Conservation (phyloP, 1,140 invertebrate genomes). For the Wasmannia auropunctata region DNA sequence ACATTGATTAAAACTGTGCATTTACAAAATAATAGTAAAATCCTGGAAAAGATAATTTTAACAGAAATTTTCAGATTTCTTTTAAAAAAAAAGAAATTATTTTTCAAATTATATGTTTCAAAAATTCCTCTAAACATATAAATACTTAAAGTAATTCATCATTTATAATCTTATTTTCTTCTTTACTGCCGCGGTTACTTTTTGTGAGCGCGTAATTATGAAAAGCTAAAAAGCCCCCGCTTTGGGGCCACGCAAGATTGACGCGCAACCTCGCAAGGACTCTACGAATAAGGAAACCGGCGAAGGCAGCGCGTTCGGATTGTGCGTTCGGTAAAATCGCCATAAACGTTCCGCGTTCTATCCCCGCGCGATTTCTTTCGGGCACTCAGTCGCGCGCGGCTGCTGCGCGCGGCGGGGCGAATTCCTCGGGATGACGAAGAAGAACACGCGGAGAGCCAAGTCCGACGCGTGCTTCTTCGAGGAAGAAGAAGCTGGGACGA, state of each 20-base stretch:
- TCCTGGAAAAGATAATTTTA: too few relatives aligned
- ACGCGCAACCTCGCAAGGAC: neutral
- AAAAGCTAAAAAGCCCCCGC: neutral
- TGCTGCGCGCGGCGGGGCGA: too few relatives aligned
- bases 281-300: neutral
- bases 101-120: too few relatives aligned
- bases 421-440: slow-evolving; percentile 15
- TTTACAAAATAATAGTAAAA: too few relatives aligned
- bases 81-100: too few relatives aligned
- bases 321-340: neutral
- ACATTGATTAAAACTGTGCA: too few relatives aligned
- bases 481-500: neutral
- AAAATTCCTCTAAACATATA: too few relatives aligned
- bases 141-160: neutral
- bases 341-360: slow-evolving; percentile 13
- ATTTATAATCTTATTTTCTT: neutral
- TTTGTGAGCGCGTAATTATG: neutral
- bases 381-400: neutral
- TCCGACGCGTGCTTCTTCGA: neutral
- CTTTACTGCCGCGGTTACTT: neutral
- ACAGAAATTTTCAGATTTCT: too few relatives aligned
- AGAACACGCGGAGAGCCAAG: neutral
- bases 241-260: neutral
- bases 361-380: slow-evolving; percentile 17
- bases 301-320: neutral